phyloP scores from a whole-genome alignment of 37 sponge, comb jelly and placozoan genomes.

The Ianthella basta region DNA sequence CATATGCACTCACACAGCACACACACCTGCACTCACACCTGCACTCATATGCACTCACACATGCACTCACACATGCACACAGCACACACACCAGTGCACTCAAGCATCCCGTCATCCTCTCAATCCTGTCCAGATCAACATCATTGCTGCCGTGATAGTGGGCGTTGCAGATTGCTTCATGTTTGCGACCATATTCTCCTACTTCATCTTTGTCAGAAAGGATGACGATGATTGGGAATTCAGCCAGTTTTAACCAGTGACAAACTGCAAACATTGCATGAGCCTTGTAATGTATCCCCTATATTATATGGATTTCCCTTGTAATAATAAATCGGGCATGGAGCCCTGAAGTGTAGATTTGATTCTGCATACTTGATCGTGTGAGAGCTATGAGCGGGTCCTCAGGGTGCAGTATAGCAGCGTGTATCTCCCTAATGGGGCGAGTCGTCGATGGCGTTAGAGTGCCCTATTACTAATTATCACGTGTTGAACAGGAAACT shows the following conservation, averaged over 20 bases:
- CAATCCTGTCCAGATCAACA: conserved; percentile 49
- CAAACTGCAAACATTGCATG: too few relatives aligned
- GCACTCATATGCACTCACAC: neutral
- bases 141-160: conserved; percentile 42
- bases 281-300: too few relatives aligned
- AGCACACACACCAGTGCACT: neutral
- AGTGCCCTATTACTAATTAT: too few relatives aligned
- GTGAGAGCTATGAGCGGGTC: too few relatives aligned
- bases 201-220: conserved; percentile 60
- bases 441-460: too few relatives aligned
- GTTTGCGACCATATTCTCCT: conserved; percentile 75
- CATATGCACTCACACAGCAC: neutral
- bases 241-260: neutral
- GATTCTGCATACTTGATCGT: too few relatives aligned
- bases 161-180: conserved; percentile 68
- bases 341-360: too few relatives aligned
- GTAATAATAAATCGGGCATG: too few relatives aligned
- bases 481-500: too few relatives aligned
- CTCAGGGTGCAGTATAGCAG: too few relatives aligned
- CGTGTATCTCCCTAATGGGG: too few relatives aligned
- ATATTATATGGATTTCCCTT: too few relatives aligned
- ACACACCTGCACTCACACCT: neutral
- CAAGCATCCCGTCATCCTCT: neutral
- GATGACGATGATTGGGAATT: conserved; percentile 44
- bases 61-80: neutral